These are phyloP conservation scores for Lethrus apterus DNA, from an alignment of 1,140 invertebrate species.

Conservation along the genomic window DNA sequence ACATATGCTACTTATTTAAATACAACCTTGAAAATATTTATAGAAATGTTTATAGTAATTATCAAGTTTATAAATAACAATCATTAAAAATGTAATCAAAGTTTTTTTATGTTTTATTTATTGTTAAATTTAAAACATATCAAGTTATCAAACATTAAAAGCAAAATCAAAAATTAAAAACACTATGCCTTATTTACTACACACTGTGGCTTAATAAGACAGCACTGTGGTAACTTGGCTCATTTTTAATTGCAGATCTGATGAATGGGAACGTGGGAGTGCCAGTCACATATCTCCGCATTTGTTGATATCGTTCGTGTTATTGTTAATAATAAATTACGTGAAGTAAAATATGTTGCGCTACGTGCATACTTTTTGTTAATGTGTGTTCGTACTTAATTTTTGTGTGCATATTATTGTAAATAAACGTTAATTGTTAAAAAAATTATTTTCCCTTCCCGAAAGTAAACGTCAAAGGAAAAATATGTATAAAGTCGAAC, in stretches of 20 bases:
- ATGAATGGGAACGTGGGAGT: conserved; percentile 6
- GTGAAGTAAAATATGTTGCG: too few relatives aligned
- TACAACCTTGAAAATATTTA: background rate
- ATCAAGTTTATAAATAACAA: conserved; percentile 1
- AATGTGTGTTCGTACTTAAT: too few relatives aligned
- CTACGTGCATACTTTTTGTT: too few relatives aligned
- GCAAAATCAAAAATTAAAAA: background rate
- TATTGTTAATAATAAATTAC: background rate
- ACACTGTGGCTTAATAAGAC: background rate
- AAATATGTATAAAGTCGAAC: too few relatives aligned
- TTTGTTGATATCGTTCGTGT: background rate
- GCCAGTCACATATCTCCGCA: background rate
- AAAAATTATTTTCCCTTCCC: too few relatives aligned
- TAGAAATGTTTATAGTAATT: conserved; percentile 2
- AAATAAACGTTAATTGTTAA: too few relatives aligned
- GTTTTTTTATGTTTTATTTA: background rate
- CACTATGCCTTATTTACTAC: background rate
- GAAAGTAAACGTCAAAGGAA: too few relatives aligned
- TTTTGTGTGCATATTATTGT: too few relatives aligned
- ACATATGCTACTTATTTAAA: background rate
- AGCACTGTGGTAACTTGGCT: background rate
- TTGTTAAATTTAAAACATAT: background rate
- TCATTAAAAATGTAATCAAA: background rate
- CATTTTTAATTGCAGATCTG: background rate
- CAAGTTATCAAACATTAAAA: background rate